Evolutionary conservation across 2,797 vertebrate genomes (phyloP), one percentile per base, ranked within the genome.

Genomic region (Geotrypetes seraphini): DNA sequence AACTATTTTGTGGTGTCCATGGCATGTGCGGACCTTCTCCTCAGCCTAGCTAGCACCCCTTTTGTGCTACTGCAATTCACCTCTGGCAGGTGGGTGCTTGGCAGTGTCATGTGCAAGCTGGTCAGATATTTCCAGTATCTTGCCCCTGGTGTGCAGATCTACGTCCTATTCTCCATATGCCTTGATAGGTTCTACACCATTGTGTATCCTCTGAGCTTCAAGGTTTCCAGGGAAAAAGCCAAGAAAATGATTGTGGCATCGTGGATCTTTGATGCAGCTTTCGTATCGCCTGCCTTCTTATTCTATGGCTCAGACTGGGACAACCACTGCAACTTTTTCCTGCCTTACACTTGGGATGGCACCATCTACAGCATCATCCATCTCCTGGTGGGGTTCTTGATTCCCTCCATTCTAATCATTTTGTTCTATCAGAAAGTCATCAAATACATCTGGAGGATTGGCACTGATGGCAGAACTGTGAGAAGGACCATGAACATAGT

Each of bases 1-100:
- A 94, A 98, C 72, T 96, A 97, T 44, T 98, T 97, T 4, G 93
- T 96, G 42, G 89, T 91, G 43, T 91, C 95, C 5, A 73, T 98
- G 84, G 93, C 95, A 0, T 94, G 89, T 1, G 90, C 91, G 0
- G 95, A 98, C 60, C 74, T 98, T 10, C 79, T 97, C 15, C 30
- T 88, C 50, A 91, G 85, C 5, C 28, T 90, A 2, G 70, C 72
- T 4, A 87, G 86, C 2, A 67, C 60, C 0, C 95, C 94, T 0
- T 87, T 97, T 1, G 12, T 84, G n/a, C 53, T 97, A 38, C 61
- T 96, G 12, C 93, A 97, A 73, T 72, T 95, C 2, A 43, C 60
- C 3, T 69, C 63, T 0, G 87, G 89, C 1, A 55, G 69, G 8
- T 98, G 95, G 95, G 57, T 63, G 0, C 71, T 93, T 7, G 86